Evolutionary conservation across 92 coral and sea anemone genomes (phyloP), one percentile per base, ranked within the genome.

Genomic region (Epizoanthus scotinus): DNA sequence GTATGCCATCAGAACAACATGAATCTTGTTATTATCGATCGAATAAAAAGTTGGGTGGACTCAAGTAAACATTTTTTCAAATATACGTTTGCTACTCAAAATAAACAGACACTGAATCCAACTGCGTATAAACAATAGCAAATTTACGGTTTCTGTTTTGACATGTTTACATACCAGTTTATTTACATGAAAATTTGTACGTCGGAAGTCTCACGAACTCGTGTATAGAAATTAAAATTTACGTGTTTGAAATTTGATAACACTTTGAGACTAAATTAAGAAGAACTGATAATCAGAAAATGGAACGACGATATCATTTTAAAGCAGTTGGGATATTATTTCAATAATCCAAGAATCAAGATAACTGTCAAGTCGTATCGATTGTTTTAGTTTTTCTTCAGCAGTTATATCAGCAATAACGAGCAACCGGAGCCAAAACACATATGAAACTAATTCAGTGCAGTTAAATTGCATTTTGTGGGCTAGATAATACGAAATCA

Each of bases 91-190:
- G 36, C 53, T 36, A 8, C 81, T 58, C 42, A 18, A 75, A 2
- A 34, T 34, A 34, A 75, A 34, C 20, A 57, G 20, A 57, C 10
- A 57, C 34, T 34, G 57, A 55, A 31, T 13, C 54, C 79, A 24
- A 36, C 49, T 0, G 40, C n/a, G 57, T 24, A n/a, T n/a, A n/a
- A 58, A 74, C 44, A 74, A n/a, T 28, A 17, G 21, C 44, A 26
- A 17, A 25, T 0, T 75, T 27, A 6, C 14, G 26, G 38, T 59
- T 27, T 71, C 24, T 25, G n/a, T 57, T 47, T 57, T 21, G 55
- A 34, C n/a, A 57, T 58, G 55, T 57, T 57, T 73, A 73, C 79
- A 56, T 34, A 53, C 55, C 12, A 44, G 52, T 44, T 18, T 31
- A 54, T 56, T 34, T 40, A 73, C 66, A 73, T 2, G n/a, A 73